A percentile compares a stretch with the other conserved stretches of the same genome.
Evolutionary conservation across 2,113 vertebrate genomes (phyloP).

Genomic region (Trichomycterus rosablanca): DNA sequence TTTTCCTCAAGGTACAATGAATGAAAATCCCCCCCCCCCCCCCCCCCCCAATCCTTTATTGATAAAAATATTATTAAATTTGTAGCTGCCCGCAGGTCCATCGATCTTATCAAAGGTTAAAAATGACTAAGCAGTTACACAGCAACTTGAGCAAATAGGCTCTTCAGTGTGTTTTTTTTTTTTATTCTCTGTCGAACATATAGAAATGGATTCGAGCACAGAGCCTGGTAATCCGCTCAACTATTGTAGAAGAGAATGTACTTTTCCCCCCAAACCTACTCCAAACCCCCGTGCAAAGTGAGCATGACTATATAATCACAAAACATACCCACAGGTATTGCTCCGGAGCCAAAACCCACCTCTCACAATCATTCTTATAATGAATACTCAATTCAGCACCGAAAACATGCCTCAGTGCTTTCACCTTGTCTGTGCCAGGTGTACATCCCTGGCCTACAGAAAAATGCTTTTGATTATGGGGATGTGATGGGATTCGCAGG

Average conservation of each 20-base stretch:
- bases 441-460: conserved; percentile 41
- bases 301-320: conserved; percentile 19
- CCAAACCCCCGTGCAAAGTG: conserved; percentile 11
- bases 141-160: not conserved
- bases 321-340: conserved; percentile 35
- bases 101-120: too few species aligned
- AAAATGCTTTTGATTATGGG: conserved; percentile 52
- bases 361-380: conserved; percentile 35
- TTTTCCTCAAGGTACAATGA: too few species aligned
- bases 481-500: conserved; percentile 45
- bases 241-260: not conserved
- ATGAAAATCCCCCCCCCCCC: too few species aligned
- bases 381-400: conserved; percentile 43
- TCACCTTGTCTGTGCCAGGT: conserved; percentile 42
- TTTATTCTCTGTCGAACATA: not conserved
- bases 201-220: not conserved
- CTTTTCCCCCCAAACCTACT: conserved; percentile 1
- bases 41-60: too few species aligned
- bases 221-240: not conserved
- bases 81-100: too few species aligned
- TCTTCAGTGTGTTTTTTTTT: not conserved
- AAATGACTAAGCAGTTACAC: not conserved
- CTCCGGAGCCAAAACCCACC: conserved; percentile 22
- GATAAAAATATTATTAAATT: too few species aligned
- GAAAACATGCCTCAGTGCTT: conserved; percentile 34